Evolutionary conservation across 2,797 vertebrate genomes (phyloP).

Genomic region (Micrastur ruficollis): DNA sequence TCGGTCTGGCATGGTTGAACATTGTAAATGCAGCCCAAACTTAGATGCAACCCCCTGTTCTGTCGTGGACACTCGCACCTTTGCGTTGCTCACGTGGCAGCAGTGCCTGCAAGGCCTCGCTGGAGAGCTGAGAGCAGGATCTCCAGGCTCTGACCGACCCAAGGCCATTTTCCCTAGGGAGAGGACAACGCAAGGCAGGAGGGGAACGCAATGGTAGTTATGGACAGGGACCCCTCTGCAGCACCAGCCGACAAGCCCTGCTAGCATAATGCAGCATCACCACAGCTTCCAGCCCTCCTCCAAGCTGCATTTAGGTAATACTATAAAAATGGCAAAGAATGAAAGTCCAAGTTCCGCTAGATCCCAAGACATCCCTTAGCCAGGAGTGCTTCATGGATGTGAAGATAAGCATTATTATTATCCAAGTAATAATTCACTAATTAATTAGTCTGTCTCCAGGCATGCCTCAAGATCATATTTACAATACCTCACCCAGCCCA

Average conservation of each 20-base stretch:
- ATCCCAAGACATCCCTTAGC: background rate
- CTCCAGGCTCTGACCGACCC: background rate
- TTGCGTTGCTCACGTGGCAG: rapidly evolving
- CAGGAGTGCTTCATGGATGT: background rate
- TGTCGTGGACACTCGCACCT: background rate
- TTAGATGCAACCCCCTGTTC: background rate
- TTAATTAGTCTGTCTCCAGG: constrained; percentile 29
- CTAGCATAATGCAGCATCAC: rapidly evolving
- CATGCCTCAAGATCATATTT: constrained; percentile 14
- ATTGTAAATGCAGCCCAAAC: background rate
- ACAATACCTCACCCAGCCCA: background rate
- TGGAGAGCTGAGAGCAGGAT: background rate
- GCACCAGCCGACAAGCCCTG: background rate
- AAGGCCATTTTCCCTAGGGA: background rate
- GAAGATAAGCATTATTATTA: background rate
- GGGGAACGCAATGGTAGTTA: no score
- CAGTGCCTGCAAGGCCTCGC: rapidly evolving
- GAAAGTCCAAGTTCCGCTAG: background rate
- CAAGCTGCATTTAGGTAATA: background rate
- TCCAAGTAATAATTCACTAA: constrained; percentile 25
- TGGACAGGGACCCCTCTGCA: rapidly evolving
- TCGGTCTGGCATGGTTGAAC: background rate
- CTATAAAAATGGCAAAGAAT: background rate
- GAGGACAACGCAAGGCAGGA: background rate
- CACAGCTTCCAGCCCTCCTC: background rate